A percentile compares a stretch with the other conserved stretches of the same genome.
Conservation (phyloP, 2,113 vertebrate species). For the Chroicocephalus ridibundus region DNA sequence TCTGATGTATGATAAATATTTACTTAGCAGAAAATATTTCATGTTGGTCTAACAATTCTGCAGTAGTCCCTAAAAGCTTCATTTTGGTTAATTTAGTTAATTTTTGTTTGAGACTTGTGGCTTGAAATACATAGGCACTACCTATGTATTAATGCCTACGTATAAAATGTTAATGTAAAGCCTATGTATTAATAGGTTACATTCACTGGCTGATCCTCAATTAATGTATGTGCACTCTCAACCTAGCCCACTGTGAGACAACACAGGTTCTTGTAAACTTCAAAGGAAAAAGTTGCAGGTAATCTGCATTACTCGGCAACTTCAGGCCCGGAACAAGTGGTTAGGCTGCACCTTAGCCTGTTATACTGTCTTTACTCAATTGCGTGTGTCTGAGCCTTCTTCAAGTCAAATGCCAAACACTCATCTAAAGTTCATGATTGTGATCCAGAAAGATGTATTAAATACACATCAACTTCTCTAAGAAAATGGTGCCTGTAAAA, state of each 20-base stretch:
- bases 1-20: not conserved
- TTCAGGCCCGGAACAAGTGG: not conserved
- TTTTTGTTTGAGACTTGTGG: not conserved
- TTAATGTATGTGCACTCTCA: not conserved
- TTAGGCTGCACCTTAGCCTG: not conserved
- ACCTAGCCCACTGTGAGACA: not conserved
- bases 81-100: not conserved
- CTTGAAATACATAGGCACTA: not conserved
- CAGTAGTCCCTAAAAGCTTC: not conserved
- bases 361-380: not conserved
- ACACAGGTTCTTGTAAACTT: not conserved
- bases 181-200: not conserved
- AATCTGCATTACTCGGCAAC: not conserved
- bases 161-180: too few relatives aligned
- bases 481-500: not conserved
- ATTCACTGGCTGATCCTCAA: not conserved
- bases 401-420: not conserved
- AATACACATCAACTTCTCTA: not conserved
- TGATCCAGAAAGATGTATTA: not conserved
- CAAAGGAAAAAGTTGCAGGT: not conserved
- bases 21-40: not conserved
- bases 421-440: not conserved
- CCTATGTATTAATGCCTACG: too few relatives aligned
- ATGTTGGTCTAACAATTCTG: not conserved
- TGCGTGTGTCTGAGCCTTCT: fast-evolving